phyloP scores from a whole-genome alignment of 2,797 vertebrate species.

The Sebastes kiyomatsui region DNA sequence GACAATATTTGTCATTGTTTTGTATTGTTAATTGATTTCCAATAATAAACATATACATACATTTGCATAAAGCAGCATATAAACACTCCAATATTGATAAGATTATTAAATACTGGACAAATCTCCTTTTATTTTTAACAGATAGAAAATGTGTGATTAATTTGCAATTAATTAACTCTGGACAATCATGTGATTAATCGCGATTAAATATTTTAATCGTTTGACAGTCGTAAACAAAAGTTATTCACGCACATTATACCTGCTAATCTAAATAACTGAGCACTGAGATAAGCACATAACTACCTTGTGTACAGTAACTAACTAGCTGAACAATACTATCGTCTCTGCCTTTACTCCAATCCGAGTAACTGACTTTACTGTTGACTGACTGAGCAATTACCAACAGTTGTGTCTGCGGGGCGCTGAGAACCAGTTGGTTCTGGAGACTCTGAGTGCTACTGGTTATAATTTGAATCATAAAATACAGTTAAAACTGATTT shows the following conservation, averaged over 20 bases:
- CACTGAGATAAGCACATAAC: neutral
- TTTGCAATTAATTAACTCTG: no score
- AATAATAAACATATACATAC: no score
- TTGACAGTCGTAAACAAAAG: neutral
- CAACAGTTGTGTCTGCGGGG: conserved; percentile 1
- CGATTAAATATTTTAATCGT: no score
- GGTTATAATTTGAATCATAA: neutral
- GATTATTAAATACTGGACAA: no score
- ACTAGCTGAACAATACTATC: neutral
- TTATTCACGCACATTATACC: neutral
- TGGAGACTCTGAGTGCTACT: neutral
- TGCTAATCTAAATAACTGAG: neutral
- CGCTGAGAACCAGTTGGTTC: neutral
- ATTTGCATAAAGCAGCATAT: no score
- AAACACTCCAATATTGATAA: no score
- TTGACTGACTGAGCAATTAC: neutral
- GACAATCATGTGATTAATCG: no score
- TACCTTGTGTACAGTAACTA: neutral
- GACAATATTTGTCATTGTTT: no score
- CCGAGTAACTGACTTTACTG: neutral
- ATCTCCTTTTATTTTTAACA: no score
- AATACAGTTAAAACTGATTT: neutral
- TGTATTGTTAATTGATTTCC: no score
- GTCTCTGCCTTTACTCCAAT: neutral
- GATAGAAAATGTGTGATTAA: no score